phyloP scores from a whole-genome alignment of 2,888 invertebrate species.

The Trilocha varians region DNA sequence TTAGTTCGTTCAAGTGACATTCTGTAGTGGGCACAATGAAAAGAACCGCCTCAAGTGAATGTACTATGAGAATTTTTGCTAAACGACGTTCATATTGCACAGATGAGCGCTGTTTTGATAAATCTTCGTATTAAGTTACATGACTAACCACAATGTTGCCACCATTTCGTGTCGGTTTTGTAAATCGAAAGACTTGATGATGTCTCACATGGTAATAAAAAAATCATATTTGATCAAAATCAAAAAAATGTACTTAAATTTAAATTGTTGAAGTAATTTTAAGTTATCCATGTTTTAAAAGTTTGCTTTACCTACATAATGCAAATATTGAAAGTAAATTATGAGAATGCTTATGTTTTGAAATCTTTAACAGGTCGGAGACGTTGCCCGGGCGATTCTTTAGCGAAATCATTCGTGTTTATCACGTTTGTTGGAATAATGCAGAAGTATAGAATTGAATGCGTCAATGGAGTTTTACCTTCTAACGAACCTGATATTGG shows the following conservation, averaged over 20 bases:
- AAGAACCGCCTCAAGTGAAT: neutral
- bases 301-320: neutral
- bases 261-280: no score
- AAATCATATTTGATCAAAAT: no score
- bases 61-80: neutral
- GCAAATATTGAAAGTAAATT: neutral
- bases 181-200: no score
- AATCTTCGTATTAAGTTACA: neutral
- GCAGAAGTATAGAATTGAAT: conserved; percentile 58
- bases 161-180: no score
- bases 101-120: neutral
- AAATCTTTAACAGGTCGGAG: conserved; percentile 64
- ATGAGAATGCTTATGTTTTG: neutral
- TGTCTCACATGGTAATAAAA: no score
- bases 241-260: no score
- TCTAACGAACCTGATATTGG: conserved; percentile 40
- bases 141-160: no score
- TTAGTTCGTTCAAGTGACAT: neutral
- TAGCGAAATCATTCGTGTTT: conserved; percentile 76
- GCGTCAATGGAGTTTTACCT: conserved; percentile 39
- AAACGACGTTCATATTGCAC: neutral
- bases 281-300: no score
- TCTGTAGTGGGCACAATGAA: neutral
- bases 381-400: conserved; percentile 76
- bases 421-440: conserved; percentile 73